Conservation (phyloP, 2,888 invertebrate genomes). For the Autographa pulchrina region DNA sequence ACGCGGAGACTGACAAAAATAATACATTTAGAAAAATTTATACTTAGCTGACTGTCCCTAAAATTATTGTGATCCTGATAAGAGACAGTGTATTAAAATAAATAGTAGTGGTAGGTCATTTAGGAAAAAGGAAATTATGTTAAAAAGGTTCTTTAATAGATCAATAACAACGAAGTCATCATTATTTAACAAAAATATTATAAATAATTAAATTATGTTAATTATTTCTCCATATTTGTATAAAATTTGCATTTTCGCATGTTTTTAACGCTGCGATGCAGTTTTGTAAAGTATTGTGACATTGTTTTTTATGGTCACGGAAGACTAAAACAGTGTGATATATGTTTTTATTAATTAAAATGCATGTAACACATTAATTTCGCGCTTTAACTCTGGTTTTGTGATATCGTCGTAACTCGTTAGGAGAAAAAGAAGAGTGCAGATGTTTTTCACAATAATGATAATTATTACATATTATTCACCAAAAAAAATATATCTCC, state of each 20-base stretch:
- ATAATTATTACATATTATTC: too few relatives aligned
- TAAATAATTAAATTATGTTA: slow-evolving; percentile 37
- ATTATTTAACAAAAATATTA: slow-evolving; percentile 28
- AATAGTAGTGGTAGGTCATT: not conserved
- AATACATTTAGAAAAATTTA: too few relatives aligned
- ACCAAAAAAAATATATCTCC: too few relatives aligned
- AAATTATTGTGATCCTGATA: too few relatives aligned
- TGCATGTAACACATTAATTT: not conserved
- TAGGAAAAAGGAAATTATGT: not conserved
- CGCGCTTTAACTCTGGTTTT: not conserved
- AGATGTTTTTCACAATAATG: too few relatives aligned
- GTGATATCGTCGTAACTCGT: not conserved
- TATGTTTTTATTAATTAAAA: not conserved
- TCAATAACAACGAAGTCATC: slow-evolving; percentile 33
- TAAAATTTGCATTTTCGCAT: slow-evolving; percentile 27
- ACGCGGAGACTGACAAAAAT: too few relatives aligned
- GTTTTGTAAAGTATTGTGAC: not conserved
- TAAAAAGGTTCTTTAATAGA: not conserved
- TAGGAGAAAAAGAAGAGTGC: too few relatives aligned
- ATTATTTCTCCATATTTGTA: slow-evolving; percentile 23
- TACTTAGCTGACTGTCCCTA: too few relatives aligned
- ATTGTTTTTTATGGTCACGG: not conserved
- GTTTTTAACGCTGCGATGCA: not conserved
- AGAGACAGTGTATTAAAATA: too few relatives aligned
- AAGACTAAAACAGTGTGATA: not conserved